These are phyloP conservation scores for Rhagonycha lutea DNA, from an alignment of 2,888 invertebrate genomes.

Conservation along the genomic window DNA sequence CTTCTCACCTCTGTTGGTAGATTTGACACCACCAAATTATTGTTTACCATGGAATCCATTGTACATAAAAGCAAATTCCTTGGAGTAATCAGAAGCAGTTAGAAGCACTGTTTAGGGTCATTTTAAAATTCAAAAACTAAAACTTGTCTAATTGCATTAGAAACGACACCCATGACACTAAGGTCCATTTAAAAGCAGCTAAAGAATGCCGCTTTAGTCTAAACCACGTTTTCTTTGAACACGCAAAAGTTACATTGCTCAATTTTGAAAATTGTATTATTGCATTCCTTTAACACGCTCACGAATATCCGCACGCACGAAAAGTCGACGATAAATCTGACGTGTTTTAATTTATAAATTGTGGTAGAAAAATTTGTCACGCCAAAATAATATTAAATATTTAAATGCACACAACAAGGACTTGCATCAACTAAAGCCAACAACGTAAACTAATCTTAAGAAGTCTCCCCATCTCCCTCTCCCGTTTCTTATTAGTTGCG, in stretches of 20 bases:
- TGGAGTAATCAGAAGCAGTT: not conserved
- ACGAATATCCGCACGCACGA: not conserved
- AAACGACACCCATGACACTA: not conserved
- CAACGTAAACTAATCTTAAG: conserved; percentile 32
- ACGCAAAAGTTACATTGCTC: not conserved
- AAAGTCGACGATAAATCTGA: not conserved
- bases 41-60: conserved; percentile 50
- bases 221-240: not conserved
- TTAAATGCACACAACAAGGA: not conserved
- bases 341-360: not conserved
- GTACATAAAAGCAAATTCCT: not conserved
- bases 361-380: not conserved
- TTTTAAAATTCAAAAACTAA: not conserved
- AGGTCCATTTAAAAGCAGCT: conserved; percentile 21
- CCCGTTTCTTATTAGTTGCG: conserved; percentile 15
- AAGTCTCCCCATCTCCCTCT: conserved; percentile 37
- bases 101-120: not conserved
- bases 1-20: conserved; percentile 48
- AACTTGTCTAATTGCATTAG: not conserved
- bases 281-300: not conserved
- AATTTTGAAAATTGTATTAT: not conserved
- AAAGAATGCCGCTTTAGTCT: not conserved
- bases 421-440: not conserved
- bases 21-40: conserved; percentile 47
- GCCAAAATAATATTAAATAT: not conserved